phyloP scores from a whole-genome alignment of 1,140 invertebrate genomes.

The Contarinia nasturtii region DNA sequence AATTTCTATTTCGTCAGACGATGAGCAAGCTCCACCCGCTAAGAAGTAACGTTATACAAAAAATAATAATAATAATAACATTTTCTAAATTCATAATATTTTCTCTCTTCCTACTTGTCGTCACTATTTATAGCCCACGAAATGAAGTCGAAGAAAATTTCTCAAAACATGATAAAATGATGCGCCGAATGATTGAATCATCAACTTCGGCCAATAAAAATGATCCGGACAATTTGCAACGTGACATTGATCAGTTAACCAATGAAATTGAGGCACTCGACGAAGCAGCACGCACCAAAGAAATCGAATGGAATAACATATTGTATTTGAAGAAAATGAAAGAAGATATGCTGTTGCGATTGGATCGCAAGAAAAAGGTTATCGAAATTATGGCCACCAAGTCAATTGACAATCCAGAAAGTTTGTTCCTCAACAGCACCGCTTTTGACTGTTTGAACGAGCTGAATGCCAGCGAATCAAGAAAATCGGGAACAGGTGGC shows the following conservation, averaged over 20 bases:
- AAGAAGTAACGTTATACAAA: no score
- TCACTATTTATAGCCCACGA: slow-evolving; percentile 13
- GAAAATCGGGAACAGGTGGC: not conserved
- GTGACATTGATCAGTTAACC: slow-evolving; percentile 33
- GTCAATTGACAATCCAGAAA: not conserved
- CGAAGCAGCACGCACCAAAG: slow-evolving; percentile 49
- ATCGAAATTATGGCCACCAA: slow-evolving; percentile 19
- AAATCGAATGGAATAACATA: slow-evolving; percentile 68
- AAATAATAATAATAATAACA: no score
- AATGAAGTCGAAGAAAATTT: slow-evolving; percentile 31
- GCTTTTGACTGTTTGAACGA: not conserved
- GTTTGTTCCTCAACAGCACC: not conserved
- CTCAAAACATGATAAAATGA: slow-evolving; percentile 31
- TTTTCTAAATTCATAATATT: no score
- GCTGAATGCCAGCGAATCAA: not conserved
- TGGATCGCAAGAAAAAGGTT: slow-evolving; percentile 44
- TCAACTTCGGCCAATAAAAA: slow-evolving; percentile 23
- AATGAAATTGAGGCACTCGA: slow-evolving; percentile 42
- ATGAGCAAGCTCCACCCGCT: no score
- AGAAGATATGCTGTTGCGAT: slow-evolving; percentile 50
- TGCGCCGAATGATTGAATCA: slow-evolving; percentile 36
- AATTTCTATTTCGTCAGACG: no score
- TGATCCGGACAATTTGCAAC: slow-evolving; percentile 34
- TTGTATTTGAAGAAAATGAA: slow-evolving; percentile 59
- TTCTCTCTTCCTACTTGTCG: no score